Evolutionary conservation across 2,797 vertebrate species (phyloP).

Genomic region (Vireo griseus): DNA sequence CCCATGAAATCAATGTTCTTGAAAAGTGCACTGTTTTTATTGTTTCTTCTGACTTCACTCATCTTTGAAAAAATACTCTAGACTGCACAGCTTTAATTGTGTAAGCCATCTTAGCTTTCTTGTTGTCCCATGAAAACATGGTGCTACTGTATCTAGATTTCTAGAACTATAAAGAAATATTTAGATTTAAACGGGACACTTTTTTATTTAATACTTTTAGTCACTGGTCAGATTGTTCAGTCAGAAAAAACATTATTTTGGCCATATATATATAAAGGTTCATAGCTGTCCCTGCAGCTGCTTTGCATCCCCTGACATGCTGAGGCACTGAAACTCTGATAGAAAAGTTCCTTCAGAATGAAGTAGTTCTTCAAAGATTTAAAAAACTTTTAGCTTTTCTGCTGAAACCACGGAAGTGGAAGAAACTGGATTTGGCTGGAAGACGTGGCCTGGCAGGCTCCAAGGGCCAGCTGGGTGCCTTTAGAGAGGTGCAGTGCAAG

Average conservation of each 20-base stretch:
- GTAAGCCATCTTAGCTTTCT: not conserved
- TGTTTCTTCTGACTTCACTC: not conserved
- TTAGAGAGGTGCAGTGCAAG: not conserved
- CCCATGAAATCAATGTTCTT: not conserved
- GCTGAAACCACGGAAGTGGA: not conserved
- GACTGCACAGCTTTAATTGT: not conserved
- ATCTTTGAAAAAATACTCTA: not conserved
- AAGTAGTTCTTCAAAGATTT: not conserved
- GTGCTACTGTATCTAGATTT: not conserved
- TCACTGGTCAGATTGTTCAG: not conserved
- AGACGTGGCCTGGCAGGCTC: not conserved
- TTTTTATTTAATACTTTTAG: not conserved
- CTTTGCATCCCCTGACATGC: rapidly evolving
- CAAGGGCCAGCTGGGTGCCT: not conserved
- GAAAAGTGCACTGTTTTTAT: not conserved
- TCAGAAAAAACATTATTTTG: not conserved
- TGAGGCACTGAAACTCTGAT: not conserved
- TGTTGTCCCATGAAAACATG: not conserved
- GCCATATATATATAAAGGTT: not conserved
- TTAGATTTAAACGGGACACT: not conserved
- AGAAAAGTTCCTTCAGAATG: not conserved
- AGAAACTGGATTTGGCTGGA: not conserved
- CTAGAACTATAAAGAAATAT: not conserved
- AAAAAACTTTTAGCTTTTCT: not conserved
- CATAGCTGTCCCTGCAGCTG: not conserved